phyloP scores from a whole-genome alignment of 1,140 invertebrate species.

The Thrips palmi region DNA sequence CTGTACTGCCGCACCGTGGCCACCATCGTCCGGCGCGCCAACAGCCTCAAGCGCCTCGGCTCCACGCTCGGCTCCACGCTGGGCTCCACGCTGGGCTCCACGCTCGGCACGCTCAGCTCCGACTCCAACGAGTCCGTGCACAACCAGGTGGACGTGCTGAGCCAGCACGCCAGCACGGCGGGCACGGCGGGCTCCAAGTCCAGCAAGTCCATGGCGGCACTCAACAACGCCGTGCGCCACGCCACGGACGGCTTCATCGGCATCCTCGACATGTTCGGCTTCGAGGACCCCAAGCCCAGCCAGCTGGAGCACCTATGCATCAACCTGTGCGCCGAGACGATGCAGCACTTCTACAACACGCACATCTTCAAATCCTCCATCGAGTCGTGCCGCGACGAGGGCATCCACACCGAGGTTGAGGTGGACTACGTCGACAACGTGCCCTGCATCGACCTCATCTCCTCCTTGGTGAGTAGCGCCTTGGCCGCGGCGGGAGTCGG shows the following conservation, averaged over 20 bases:
- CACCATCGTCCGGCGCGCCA: constrained; percentile 79
- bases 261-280: constrained; percentile 90
- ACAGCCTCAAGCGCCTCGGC: constrained; percentile 72
- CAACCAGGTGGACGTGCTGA: constrained; percentile 66
- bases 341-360: constrained; percentile 95
- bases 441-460: constrained; percentile 87
- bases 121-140: constrained; percentile 83
- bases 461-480: constrained; percentile 49
- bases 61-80: constrained; percentile 65
- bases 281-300: constrained; percentile 78
- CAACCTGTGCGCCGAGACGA: constrained; percentile 88
- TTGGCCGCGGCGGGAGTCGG: too few species aligned
- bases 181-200: constrained; percentile 73
- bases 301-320: constrained; percentile 87
- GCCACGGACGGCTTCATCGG: constrained; percentile 91
- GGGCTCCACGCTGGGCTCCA: constrained; percentile 80
- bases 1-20: constrained; percentile 88
- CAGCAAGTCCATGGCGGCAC: constrained; percentile 55
- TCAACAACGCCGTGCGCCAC: constrained; percentile 72
- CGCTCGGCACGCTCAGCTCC: constrained; percentile 71
- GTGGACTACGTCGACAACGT: constrained; percentile 92
- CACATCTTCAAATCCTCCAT: constrained; percentile 90
- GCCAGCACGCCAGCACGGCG: constrained; percentile 72
- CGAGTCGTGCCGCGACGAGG: constrained; percentile 84
- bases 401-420: constrained; percentile 75